phyloP scores from a whole-genome alignment of 2,888 invertebrate species.

The Lasioglossum pauxillum region DNA sequence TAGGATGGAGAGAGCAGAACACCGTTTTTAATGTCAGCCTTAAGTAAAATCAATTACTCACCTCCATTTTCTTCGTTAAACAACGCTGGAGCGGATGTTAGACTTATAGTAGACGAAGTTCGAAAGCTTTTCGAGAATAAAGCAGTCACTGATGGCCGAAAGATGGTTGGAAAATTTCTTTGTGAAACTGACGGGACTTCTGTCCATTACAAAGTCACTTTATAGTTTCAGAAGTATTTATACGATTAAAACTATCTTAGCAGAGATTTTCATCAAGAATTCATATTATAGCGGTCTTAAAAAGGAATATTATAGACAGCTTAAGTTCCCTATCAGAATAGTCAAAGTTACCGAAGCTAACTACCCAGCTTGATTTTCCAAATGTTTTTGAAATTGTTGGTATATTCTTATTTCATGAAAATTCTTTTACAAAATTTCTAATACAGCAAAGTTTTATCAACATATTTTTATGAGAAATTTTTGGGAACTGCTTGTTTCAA shows the following conservation, averaged over 20 bases:
- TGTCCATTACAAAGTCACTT: not conserved
- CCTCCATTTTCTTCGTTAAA: not conserved
- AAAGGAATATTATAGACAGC: not conserved
- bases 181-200: not conserved
- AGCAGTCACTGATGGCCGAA: not conserved
- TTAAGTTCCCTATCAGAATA: not conserved
- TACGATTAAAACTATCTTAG: not conserved
- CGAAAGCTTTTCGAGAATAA: conserved; percentile 3
- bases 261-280: not conserved
- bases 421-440: not conserved
- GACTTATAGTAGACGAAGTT: not conserved
- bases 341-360: not conserved
- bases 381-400: not conserved
- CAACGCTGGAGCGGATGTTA: not conserved
- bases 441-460: not conserved
- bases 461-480: not conserved
- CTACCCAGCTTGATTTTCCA: not conserved
- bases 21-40: not conserved
- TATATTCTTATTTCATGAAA: not conserved
- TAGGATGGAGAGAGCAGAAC: not conserved
- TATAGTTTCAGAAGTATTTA: conserved; percentile 6
- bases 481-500: not conserved
- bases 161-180: not conserved
- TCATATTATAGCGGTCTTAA: not conserved
- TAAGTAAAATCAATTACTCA: not conserved